Evolutionary conservation across 2,888 invertebrate species (phyloP), one percentile per base, ranked within the genome.

Genomic region (Mesopsocus fuscifrons): DNA sequence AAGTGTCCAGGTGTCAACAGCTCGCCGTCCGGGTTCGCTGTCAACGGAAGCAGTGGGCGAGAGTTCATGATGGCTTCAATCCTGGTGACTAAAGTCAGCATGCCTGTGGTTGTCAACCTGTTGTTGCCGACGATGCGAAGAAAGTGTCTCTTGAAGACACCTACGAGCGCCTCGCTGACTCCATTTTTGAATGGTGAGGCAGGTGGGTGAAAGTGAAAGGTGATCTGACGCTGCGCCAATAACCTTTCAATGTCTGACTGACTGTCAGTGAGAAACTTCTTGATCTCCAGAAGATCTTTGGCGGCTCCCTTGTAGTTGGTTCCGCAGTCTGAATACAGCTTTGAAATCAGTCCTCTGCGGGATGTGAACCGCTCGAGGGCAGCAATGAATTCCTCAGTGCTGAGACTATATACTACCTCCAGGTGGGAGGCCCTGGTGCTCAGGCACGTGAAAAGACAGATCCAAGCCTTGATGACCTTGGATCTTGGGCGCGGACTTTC

Each of bases 301-400:
- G 44, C 41, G 2, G 53, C 52, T 2, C 53, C 53, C 1, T 49
- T 44, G 18, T 52, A 55, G 17, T 48, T 53, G 9, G 51, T 52
- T 1, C 52, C 54, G 30, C 51, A 51, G 18, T 54, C 53, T n/a
- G 49, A 49, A 40, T 51, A 52, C 1, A 54, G 45, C n/a, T 48
- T 33, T 1, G 44, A 40, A 1, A 50, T 45, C 5, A 40, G 11
- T 2, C 53, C 54, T 9, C 54, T 43, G 18, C 52, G 44, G 2
- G 50, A 41, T 0, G 49, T 41, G 34, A 53, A 52, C 2, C 50
- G 46, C 3, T 46, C 40, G 6, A 49, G 48, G 3, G 48, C 46
- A 1, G 48, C 49, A 2, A 53, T n/a, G 31, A 53, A 54, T 1
- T 49, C 48, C 2, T 50, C 46, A 2, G 50, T 46, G 3, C 48